A percentile compares a stretch with the other conserved stretches of the same genome.
phyloP scores from a whole-genome alignment of 2,888 invertebrate genomes.

The Ceriagrion tenellum region DNA sequence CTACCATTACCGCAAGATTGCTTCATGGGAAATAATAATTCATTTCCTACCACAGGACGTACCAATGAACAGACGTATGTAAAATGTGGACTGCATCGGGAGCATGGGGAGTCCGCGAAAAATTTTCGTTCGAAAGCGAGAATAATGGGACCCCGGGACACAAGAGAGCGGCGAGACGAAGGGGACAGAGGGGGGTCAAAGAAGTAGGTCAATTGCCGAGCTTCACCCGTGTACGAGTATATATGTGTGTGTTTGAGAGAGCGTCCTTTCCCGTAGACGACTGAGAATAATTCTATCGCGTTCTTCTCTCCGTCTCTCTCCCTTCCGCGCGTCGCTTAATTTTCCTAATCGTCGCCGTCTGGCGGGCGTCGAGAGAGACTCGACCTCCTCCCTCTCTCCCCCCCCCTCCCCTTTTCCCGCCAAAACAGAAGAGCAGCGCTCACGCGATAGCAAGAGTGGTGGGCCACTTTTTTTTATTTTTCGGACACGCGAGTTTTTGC shows the following conservation, averaged over 20 bases:
- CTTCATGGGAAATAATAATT: too few relatives aligned
- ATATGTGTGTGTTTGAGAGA: neutral
- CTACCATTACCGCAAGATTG: too few relatives aligned
- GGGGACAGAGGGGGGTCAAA: neutral
- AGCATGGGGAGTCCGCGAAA: neutral
- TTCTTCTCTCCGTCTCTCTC: neutral
- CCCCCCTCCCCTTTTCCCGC: neutral
- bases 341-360: constrained; percentile 22
- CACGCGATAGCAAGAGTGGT: neutral
- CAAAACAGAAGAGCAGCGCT: neutral
- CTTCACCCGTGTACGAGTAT: neutral
- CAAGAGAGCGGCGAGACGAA: neutral
- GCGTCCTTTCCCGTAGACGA: neutral
- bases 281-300: constrained; percentile 8
- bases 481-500: constrained; percentile 5
- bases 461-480: neutral
- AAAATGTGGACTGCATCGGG: neutral
- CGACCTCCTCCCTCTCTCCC: neutral
- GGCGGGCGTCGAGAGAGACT: neutral
- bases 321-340: neutral
- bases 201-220: neutral
- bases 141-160: neutral
- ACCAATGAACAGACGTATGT: neutral
- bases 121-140: neutral
- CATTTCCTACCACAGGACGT: too few relatives aligned